These are phyloP conservation scores for Symphodus melops DNA, from an alignment of 2,113 vertebrate genomes.

Conservation along the genomic window DNA sequence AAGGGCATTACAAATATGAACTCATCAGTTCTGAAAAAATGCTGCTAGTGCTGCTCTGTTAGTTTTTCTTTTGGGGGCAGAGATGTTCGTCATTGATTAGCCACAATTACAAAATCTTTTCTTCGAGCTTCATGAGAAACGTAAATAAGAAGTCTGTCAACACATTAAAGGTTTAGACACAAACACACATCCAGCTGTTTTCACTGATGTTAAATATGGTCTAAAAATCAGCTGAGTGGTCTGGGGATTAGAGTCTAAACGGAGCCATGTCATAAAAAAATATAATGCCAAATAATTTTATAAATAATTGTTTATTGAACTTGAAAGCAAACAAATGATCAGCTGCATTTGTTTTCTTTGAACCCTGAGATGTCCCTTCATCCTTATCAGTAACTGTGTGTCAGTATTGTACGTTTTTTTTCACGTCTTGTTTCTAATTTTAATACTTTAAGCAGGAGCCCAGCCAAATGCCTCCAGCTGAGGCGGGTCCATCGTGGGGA, in stretches of 20 bases:
- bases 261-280: too few relatives aligned
- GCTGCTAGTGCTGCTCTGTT: too few relatives aligned
- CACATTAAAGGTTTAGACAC: too few relatives aligned
- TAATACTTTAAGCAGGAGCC: slow-evolving; percentile 64
- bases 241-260: neutral
- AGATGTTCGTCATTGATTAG: too few relatives aligned
- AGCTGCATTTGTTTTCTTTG: neutral
- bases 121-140: neutral
- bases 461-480: slow-evolving; percentile 52
- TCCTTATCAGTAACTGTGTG: neutral
- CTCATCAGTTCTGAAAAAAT: too few relatives aligned
- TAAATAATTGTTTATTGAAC: neutral
- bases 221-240: neutral
- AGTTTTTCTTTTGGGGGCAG: too few relatives aligned
- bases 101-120: too few relatives aligned
- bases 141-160: neutral
- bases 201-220: neutral
- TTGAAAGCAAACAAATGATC: neutral
- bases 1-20: too few relatives aligned
- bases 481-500: slow-evolving; percentile 59
- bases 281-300: neutral
- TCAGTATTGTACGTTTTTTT: neutral
- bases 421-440: slow-evolving; percentile 23
- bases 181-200: neutral
- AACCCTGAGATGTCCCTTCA: neutral